A percentile compares a stretch with the other conserved stretches of the same genome.
These are phyloP conservation scores for Tachypleus tridentatus DNA, from an alignment of 1,140 invertebrate species.

Conservation along the genomic window DNA sequence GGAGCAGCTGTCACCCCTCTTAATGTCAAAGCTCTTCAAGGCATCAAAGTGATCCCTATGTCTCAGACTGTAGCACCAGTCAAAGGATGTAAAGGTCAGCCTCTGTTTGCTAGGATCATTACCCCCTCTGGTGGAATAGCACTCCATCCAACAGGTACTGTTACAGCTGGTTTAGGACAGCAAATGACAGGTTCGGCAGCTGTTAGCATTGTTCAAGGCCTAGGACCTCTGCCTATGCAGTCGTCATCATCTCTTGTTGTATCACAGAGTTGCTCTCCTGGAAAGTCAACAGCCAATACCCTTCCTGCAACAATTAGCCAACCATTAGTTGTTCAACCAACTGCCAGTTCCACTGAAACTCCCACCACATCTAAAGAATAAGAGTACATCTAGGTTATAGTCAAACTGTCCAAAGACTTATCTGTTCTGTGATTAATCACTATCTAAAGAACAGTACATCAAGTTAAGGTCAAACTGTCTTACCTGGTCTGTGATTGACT, in stretches of 20 bases:
- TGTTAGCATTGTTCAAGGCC: slow-evolving; percentile 1
- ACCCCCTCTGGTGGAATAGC: slow-evolving; percentile 5
- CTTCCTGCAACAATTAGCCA: too few species aligned
- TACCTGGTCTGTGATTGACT: too few species aligned
- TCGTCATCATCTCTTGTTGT: not conserved
- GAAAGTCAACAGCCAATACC: too few species aligned
- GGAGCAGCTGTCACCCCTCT: not conserved
- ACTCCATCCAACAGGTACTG: not conserved
- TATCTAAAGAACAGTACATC: too few species aligned
- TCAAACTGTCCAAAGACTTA: too few species aligned
- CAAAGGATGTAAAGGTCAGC: not conserved
- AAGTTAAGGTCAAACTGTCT: too few species aligned
- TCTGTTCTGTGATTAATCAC: too few species aligned
- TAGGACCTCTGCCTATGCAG: not conserved
- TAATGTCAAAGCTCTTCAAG: slow-evolving; percentile 5
- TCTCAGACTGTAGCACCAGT: slow-evolving; percentile 1
- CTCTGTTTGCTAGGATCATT: slow-evolving; percentile 7
- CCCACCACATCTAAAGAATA: too few species aligned
- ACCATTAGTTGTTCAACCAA: too few species aligned
- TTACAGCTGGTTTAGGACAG: not conserved
- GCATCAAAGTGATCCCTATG: slow-evolving; percentile 11
- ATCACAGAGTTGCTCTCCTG: too few species aligned
- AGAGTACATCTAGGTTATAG: too few species aligned
- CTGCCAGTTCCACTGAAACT: too few species aligned
- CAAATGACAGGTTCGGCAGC: not conserved